Conservation (phyloP, 2,888 invertebrate species). For the Drosophila birchii region DNA sequence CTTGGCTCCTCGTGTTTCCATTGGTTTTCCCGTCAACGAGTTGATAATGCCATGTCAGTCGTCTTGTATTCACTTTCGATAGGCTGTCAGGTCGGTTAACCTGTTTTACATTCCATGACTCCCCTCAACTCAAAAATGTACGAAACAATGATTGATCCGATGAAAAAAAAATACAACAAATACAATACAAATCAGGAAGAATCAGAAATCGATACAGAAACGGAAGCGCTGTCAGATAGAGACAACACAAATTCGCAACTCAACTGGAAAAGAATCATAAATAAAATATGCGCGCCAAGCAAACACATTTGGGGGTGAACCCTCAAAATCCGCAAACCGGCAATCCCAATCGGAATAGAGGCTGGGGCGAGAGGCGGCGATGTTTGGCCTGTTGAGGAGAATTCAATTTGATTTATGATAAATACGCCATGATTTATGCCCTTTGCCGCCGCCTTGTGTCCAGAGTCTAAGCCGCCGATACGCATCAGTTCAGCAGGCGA, state of each 20-base stretch:
- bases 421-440: slow-evolving; percentile 77
- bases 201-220: slow-evolving; percentile 35
- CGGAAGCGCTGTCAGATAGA: slow-evolving; percentile 47
- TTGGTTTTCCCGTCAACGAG: slow-evolving; percentile 12
- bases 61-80: slow-evolving; percentile 20
- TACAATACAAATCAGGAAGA: slow-evolving; percentile 17
- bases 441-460: slow-evolving; percentile 69
- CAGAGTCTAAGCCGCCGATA: slow-evolving; percentile 63
- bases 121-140: not conserved
- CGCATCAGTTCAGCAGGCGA: slow-evolving; percentile 51
- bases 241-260: slow-evolving; percentile 61
- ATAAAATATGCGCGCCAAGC: slow-evolving; percentile 65
- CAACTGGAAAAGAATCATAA: slow-evolving; percentile 76
- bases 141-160: slow-evolving; percentile 33
- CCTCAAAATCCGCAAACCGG: slow-evolving; percentile 9
- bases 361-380: slow-evolving; percentile 1
- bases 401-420: slow-evolving; percentile 80
- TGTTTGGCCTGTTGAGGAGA: slow-evolving; percentile 48
- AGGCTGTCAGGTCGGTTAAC: slow-evolving; percentile 22
- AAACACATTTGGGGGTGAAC: slow-evolving; percentile 49
- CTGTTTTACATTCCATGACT: slow-evolving; percentile 21
- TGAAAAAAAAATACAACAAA: not conserved
- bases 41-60: slow-evolving; percentile 43
- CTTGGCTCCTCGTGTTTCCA: slow-evolving; percentile 9
- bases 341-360: slow-evolving; percentile 16